Conservation (phyloP, 2,888 invertebrate genomes). For the Halictus quadricinctus region DNA sequence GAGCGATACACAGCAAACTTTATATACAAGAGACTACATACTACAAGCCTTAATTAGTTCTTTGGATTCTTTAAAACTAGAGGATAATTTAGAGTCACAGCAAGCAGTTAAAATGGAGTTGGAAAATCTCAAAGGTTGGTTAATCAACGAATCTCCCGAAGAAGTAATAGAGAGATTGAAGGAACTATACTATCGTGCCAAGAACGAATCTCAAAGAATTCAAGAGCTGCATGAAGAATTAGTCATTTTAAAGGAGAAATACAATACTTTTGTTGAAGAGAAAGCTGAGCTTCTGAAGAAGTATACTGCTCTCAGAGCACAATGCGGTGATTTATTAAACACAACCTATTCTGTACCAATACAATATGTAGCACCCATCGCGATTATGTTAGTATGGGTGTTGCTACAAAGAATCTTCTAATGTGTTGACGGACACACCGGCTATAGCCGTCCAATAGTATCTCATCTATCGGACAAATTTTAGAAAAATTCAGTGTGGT, state of each 20-base stretch:
- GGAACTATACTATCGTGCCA: slow-evolving; percentile 74
- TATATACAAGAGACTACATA: slow-evolving; percentile 71
- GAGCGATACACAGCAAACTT: slow-evolving; percentile 62
- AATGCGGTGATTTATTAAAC: slow-evolving; percentile 85
- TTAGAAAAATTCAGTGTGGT: slow-evolving; percentile 10
- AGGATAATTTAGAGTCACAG: slow-evolving; percentile 70
- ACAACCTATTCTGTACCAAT: slow-evolving; percentile 85
- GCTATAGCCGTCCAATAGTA: slow-evolving; percentile 1
- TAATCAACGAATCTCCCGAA: slow-evolving; percentile 74
- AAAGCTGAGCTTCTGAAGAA: slow-evolving; percentile 86
- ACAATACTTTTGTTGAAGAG: slow-evolving; percentile 86
- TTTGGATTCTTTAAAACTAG: slow-evolving; percentile 71
- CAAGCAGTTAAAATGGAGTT: slow-evolving; percentile 74
- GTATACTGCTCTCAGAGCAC: slow-evolving; percentile 85
- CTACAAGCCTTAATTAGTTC: slow-evolving; percentile 73
- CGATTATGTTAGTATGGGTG: slow-evolving; percentile 85
- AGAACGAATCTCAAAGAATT: slow-evolving; percentile 84
- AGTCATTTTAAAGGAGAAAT: slow-evolving; percentile 88
- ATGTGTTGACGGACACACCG: slow-evolving; percentile 36
- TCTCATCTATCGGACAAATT: slow-evolving; percentile 30
- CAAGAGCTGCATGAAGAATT: slow-evolving; percentile 89
- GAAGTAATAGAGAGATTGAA: slow-evolving; percentile 73
- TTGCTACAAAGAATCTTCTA: slow-evolving; percentile 83
- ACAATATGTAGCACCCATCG: slow-evolving; percentile 85
- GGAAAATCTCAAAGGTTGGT: slow-evolving; percentile 75